Base-by-base conservation (phyloP, 1,140 invertebrate genomes). In the Penaeus vannamei region DNA sequence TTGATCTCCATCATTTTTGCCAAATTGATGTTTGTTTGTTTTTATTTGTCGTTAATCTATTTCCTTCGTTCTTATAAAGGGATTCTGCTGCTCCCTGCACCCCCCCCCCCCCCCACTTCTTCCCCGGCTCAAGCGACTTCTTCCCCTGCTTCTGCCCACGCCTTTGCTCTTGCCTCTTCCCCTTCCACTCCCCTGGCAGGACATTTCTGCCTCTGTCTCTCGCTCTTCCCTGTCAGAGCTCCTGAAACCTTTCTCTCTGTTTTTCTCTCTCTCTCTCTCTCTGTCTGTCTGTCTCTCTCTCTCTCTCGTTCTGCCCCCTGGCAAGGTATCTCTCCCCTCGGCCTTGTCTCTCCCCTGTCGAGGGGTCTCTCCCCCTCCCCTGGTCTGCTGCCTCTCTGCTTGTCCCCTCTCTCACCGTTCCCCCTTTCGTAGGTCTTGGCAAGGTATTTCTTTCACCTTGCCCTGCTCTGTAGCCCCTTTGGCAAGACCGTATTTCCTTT, bases 121-220 rank as follows among this genome's bases (percentile, higher is more conserved):
- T 12, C 46, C 10, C 10, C 46, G 3, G 46, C 46, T 3, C 1
- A 2, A 8, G 3, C n/a, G n/a, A 36, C 36, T 5, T 5, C 36
- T 36, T 1, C 36, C 36, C 0, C 0, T 14, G 46, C 46, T 8
- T 8, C 46, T 53, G 10, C 14, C 46, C 3, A 53, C 0, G 32
- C 29, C 22, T 26, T n/a, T 81, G n/a, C n/a, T 32, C 3, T 5
- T 60, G 0, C 29, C 46, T 59, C 19, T 81, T n/a, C 22, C 42
- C 64, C 83, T 82, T 32, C 36, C 32, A 32, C 32, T 72, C 61
- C 83, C 46, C 29, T 84, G 61, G 64, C 83, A 66, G 61, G 64
- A 29, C 64, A 61, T 84, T 36, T 36, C 5, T 85, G 20, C 53
- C 62, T 22, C 84, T 5, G 19, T 69, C 64, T 1, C 29, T 22